Evolutionary conservation across 35 echinoderm and acorn worm species (phyloP).

Genomic region (Stichopus chloronotus): DNA sequence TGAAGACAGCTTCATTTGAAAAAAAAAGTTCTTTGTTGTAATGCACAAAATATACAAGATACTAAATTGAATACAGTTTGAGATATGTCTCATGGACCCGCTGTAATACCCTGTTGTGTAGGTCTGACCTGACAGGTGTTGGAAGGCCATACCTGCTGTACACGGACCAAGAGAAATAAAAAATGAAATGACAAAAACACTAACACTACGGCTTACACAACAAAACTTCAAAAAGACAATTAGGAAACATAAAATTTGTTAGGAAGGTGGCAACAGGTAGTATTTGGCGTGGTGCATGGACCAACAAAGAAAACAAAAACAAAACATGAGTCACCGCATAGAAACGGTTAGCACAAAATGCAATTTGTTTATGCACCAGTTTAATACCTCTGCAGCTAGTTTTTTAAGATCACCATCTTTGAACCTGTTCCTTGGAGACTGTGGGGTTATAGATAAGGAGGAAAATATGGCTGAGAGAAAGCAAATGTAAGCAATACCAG

Average conservation of each 20-base stretch:
- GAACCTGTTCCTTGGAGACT: slow-evolving; percentile 28
- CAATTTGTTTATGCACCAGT: background rate
- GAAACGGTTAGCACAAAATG: slow-evolving; percentile 11
- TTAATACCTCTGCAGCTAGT: slow-evolving; percentile 40
- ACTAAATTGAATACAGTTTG: too few relatives aligned
- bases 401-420: slow-evolving; percentile 26
- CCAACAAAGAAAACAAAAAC: background rate
- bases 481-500: background rate
- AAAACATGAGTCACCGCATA: background rate
- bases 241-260: background rate
- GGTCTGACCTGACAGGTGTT: too few relatives aligned
- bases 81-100: too few relatives aligned
- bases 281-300: background rate
- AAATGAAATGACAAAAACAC: too few relatives aligned
- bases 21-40: too few relatives aligned
- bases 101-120: too few relatives aligned
- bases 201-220: background rate
- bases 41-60: too few relatives aligned
- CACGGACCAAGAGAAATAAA: too few relatives aligned
- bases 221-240: background rate
- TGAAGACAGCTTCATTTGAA: too few relatives aligned
- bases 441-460: slow-evolving; percentile 42
- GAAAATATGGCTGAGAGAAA: background rate
- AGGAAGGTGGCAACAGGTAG: background rate
- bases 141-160: too few relatives aligned